These are phyloP conservation scores for Varanus komodoensis DNA, from an alignment of 2,113 vertebrate genomes.

Conservation along the genomic window DNA sequence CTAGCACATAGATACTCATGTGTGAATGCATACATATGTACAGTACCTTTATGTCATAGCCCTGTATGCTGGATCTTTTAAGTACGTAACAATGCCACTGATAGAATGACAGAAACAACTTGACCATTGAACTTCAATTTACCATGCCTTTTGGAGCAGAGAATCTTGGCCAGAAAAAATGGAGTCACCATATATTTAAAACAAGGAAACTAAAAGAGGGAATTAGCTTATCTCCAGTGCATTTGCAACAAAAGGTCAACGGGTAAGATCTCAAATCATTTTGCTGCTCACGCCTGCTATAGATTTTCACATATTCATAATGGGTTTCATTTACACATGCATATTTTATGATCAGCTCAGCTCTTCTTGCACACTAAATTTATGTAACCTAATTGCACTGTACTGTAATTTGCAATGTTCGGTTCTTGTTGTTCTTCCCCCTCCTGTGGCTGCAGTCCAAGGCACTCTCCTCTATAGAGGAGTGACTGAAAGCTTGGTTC, in stretches of 20 bases:
- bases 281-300: not conserved
- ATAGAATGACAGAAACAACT: not conserved
- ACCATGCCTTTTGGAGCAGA: not conserved
- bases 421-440: slow-evolving; percentile 30
- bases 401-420: slow-evolving; percentile 38
- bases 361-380: slow-evolving; percentile 37
- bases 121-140: not conserved
- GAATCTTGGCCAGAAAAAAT: not conserved
- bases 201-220: not conserved
- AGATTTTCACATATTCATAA: slow-evolving; percentile 20
- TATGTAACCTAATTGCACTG: slow-evolving; percentile 44
- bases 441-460: slow-evolving; percentile 18
- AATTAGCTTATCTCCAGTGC: not conserved
- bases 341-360: slow-evolving; percentile 19
- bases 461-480: not conserved
- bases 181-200: not conserved
- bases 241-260: slow-evolving; percentile 32
- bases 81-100: not conserved
- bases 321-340: slow-evolving; percentile 29
- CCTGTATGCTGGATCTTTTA: no score
- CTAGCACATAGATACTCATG: no score
- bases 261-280: slow-evolving; percentile 47
- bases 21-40: no score
- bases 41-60: no score
- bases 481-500: not conserved